These are phyloP conservation scores for Schizotus pectinicornis DNA, from an alignment of 2,888 invertebrate genomes.

Conservation along the genomic window DNA sequence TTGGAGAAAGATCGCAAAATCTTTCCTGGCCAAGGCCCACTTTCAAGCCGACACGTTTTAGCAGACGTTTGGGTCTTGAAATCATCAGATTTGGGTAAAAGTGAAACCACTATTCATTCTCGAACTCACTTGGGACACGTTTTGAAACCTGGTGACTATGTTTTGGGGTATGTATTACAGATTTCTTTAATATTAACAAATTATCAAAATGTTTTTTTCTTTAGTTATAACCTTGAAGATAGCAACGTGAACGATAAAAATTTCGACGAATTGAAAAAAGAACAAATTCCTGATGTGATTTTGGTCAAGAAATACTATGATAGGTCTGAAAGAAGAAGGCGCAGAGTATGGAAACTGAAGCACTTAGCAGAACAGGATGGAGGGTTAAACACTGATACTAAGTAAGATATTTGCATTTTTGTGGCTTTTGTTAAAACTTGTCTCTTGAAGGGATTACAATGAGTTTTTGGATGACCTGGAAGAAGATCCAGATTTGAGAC, in stretches of 20 bases:
- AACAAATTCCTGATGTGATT: conserved; percentile 84
- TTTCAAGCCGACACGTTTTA: conserved; percentile 86
- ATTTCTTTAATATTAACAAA: conserved; percentile 3
- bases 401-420: conserved; percentile 56
- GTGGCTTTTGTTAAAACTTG: conserved; percentile 17
- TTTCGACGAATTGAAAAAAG: conserved; percentile 80
- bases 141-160: conserved; percentile 91
- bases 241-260: conserved; percentile 90
- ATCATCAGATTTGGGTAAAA: conserved; percentile 83
- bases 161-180: conserved; percentile 74
- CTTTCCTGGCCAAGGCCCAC: conserved; percentile 87
- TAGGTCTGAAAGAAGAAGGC: conserved; percentile 71
- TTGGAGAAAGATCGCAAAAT: conserved; percentile 74
- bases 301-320: conserved; percentile 94
- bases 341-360: conserved; percentile 89
- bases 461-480: conserved; percentile 98
- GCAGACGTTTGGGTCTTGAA: conserved; percentile 95
- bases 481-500: conserved; percentile 88
- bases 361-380: conserved; percentile 77
- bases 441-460: conserved; percentile 80
- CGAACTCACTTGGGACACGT: conserved; percentile 94
- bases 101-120: conserved; percentile 82
- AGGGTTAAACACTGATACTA: conserved; percentile 67
- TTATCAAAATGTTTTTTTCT: conserved; percentile 31
- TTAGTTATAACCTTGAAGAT: conserved; percentile 85